Conservation (phyloP, 2,888 invertebrate genomes). For the Metallyticus violacea region DNA sequence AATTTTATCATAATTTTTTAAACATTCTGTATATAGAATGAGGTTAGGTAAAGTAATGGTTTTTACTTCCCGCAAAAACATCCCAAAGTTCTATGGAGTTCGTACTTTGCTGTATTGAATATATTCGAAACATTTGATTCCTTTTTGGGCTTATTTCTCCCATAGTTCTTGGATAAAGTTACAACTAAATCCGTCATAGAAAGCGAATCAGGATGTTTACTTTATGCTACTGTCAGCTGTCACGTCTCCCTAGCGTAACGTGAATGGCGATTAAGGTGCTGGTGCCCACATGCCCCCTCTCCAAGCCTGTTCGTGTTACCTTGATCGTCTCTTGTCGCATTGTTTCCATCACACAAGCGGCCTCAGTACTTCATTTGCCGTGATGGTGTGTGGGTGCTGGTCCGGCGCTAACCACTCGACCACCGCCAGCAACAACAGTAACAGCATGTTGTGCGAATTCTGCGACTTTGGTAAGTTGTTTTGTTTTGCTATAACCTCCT, state of each 20-base stretch:
- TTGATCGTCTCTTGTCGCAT: not conserved
- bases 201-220: too few relatives aligned
- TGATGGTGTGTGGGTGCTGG: not conserved
- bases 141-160: too few relatives aligned
- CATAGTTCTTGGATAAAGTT: too few relatives aligned
- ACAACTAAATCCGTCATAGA: too few relatives aligned
- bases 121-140: too few relatives aligned
- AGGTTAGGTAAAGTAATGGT: too few relatives aligned
- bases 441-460: slow-evolving; percentile 4
- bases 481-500: not conserved
- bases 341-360: not conserved
- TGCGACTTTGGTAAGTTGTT: slow-evolving; percentile 10
- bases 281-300: not conserved
- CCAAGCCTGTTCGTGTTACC: not conserved
- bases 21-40: too few relatives aligned
- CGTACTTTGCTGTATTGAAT: too few relatives aligned
- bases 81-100: too few relatives aligned
- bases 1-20: too few relatives aligned
- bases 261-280: not conserved
- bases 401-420: not conserved
- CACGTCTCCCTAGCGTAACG: not conserved
- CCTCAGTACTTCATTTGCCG: not conserved
- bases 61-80: too few relatives aligned
- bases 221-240: not conserved
- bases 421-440: not conserved